Evolutionary conservation across 1,140 invertebrate genomes (phyloP).

Genomic region (Temnothorax curvispinosus): DNA sequence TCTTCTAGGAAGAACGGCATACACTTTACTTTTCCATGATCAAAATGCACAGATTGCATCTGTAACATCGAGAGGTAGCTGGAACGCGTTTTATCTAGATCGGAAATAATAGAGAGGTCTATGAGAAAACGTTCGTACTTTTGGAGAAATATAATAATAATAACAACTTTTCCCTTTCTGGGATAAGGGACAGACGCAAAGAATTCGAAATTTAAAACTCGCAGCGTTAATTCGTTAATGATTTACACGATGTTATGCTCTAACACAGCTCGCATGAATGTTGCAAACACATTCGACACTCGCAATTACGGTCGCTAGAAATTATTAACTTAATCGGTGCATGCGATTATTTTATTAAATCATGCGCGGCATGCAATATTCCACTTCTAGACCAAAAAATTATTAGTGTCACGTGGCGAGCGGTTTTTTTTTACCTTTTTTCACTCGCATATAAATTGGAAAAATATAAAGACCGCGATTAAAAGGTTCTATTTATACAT

Average conservation of each 20-base stretch:
- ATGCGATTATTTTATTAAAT: slow-evolving; percentile 38
- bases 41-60: background rate
- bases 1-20: slow-evolving; percentile 7
- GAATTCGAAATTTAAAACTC: background rate
- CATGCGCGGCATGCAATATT: slow-evolving; percentile 27
- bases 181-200: background rate
- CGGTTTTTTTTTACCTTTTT: background rate
- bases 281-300: slow-evolving; percentile 6
- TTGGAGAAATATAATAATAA: slow-evolving; percentile 7
- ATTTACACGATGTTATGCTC: background rate
- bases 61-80: background rate
- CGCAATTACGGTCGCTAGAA: slow-evolving; percentile 15
- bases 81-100: background rate
- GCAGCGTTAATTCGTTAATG: slow-evolving; percentile 13
- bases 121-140: background rate
- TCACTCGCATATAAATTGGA: slow-evolving; percentile 1
- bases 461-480: slow-evolving; percentile 30
- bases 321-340: slow-evolving; percentile 46
- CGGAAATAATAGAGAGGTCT: slow-evolving; percentile 2
- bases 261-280: background rate
- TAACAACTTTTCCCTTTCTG: background rate
- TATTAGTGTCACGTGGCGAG: background rate
- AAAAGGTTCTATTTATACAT: slow-evolving; percentile 30
- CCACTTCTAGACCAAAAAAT: slow-evolving; percentile 3
- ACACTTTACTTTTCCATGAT: background rate